Conservation (phyloP, 2,797 vertebrate species). For the Poeciliopsis presidionis region DNA sequence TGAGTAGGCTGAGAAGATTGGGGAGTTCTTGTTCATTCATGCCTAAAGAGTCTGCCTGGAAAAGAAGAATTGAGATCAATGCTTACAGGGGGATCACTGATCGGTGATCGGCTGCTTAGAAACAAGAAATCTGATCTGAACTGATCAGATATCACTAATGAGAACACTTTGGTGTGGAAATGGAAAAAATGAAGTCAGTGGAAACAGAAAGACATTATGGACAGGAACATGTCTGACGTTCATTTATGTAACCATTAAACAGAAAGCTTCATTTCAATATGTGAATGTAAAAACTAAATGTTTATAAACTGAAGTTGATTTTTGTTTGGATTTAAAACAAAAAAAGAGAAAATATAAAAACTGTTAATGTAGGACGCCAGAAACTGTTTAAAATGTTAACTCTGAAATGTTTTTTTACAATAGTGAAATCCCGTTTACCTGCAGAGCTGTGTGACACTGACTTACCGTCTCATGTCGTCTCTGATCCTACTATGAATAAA, state of each 20-base stretch:
- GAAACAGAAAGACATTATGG: background rate
- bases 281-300: background rate
- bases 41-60: slow-evolving; percentile 83
- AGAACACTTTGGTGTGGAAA: background rate
- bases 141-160: background rate
- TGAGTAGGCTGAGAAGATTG: slow-evolving; percentile 85
- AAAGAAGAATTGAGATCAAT: slow-evolving; percentile 37
- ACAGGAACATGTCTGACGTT: background rate
- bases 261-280: background rate
- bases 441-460: background rate
- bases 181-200: background rate
- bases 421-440: background rate
- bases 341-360: background rate
- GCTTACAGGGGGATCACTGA: background rate
- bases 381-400: background rate
- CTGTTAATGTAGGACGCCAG: background rate
- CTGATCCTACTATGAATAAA: background rate
- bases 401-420: background rate
- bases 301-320: background rate
- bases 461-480: background rate
- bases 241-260: background rate
- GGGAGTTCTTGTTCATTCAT: slow-evolving; percentile 91
- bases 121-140: background rate
- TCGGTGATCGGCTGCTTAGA: background rate
- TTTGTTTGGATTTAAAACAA: too few relatives aligned